phyloP scores from a whole-genome alignment of 2,113 vertebrate species.

The Alces alces region DNA sequence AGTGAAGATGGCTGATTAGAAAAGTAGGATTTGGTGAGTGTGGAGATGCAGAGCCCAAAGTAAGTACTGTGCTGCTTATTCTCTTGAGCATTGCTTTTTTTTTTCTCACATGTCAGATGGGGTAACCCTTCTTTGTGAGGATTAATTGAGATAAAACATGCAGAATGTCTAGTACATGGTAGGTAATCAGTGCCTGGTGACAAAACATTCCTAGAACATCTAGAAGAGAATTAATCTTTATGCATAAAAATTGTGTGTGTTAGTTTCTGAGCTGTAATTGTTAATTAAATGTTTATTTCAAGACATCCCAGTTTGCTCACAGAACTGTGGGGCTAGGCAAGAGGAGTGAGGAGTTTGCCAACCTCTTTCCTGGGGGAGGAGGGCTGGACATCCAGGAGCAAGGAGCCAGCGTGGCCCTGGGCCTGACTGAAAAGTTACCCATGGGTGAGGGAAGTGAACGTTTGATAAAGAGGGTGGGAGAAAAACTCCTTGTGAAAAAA shows the following conservation, averaged over 20 bases:
- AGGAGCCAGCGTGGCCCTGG: neutral
- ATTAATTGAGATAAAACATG: neutral
- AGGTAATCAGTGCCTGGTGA: neutral
- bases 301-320: neutral
- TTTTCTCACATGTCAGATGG: neutral
- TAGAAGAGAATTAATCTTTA: neutral
- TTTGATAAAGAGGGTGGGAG: neutral
- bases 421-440: neutral
- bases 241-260: neutral
- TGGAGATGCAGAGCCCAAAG: neutral
- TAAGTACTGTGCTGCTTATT: neutral
- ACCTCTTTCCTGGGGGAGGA: neutral
- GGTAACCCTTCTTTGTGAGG: neutral
- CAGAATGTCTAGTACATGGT: neutral
- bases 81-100: neutral
- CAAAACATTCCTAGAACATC: neutral
- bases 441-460: neutral
- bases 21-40: neutral
- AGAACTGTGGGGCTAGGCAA: neutral
- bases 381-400: neutral
- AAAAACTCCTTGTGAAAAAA: neutral
- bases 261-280: neutral
- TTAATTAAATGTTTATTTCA: neutral
- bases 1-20: neutral
- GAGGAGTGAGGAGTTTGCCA: neutral